Evolutionary conservation across 2,888 invertebrate species (phyloP).

Genomic region (Tyria jacobaeae): DNA sequence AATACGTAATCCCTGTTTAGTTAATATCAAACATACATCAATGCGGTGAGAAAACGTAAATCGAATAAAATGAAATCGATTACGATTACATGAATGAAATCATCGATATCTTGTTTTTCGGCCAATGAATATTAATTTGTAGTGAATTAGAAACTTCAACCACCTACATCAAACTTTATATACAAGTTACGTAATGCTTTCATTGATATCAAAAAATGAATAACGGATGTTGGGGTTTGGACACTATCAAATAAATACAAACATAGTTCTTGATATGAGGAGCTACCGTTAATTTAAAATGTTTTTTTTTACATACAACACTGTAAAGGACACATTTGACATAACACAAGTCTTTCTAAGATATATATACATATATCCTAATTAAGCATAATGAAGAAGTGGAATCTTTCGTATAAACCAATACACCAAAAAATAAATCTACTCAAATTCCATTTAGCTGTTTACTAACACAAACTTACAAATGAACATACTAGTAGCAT

Average conservation of each 20-base stretch:
- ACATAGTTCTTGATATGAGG: no score
- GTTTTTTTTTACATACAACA: no score
- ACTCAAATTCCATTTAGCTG: slow-evolving; percentile 5
- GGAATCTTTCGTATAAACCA: not conserved
- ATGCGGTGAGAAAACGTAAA: not conserved
- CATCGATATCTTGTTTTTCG: not conserved
- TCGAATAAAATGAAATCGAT: not conserved
- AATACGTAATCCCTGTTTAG: no score
- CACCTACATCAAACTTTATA: not conserved
- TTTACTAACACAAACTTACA: slow-evolving; percentile 15
- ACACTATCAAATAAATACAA: no score
- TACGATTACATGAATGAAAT: slow-evolving; percentile 3
- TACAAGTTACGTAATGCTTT: not conserved
- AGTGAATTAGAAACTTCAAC: not conserved
- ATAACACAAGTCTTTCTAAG: no score
- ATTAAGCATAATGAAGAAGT: not conserved
- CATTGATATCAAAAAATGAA: no score
- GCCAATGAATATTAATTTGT: not conserved
- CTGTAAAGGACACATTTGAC: no score
- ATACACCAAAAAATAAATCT: not conserved
- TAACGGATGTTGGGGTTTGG: no score
- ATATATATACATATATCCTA: no score
- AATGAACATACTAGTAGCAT: slow-evolving; percentile 8
- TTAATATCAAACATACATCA: not conserved
- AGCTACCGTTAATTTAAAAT: no score